These are phyloP conservation scores for Plumapathes pennacea DNA, from an alignment of 92 coral and sea anemone genomes.

Conservation along the genomic window DNA sequence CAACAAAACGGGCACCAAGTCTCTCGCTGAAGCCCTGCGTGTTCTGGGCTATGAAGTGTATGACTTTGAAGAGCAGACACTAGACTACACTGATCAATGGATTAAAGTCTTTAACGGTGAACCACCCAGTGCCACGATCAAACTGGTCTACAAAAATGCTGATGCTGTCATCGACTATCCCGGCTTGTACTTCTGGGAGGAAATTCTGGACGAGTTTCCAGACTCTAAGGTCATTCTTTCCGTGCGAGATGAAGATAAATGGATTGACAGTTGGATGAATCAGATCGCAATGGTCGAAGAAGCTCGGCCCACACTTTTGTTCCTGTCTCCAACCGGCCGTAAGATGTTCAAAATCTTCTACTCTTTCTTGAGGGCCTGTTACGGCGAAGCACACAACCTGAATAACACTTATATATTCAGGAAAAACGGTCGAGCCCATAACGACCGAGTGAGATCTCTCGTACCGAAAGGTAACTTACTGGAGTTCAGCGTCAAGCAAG, in stretches of 20 bases:
- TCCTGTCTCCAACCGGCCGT: conserved; percentile 18
- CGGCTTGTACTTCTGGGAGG: conserved; percentile 35
- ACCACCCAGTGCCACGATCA: conserved; percentile 6
- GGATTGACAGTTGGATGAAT: conserved; percentile 33
- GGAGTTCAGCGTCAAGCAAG: conserved; percentile 37
- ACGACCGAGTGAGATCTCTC: conserved; percentile 37
- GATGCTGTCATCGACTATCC: conserved; percentile 44
- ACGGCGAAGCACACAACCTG: conserved; percentile 11
- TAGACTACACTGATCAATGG: conserved; percentile 10
- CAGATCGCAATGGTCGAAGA: background rate
- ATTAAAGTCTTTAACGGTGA: background rate
- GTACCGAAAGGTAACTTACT: conserved; percentile 48
- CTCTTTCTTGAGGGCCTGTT: background rate
- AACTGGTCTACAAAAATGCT: conserved; percentile 15
- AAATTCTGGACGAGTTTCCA: conserved; percentile 50
- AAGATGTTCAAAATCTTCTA: background rate
- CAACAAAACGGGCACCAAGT: too few relatives aligned
- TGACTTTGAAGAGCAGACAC: conserved; percentile 18
- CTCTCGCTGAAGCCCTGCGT: too few relatives aligned
- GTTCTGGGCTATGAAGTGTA: too few relatives aligned
- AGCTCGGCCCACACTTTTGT: background rate
- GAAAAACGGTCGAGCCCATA: conserved; percentile 44
- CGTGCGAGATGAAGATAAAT: conserved; percentile 39
- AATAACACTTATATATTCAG: conserved; percentile 20
- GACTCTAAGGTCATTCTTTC: conserved; percentile 49